Evolutionary conservation across 2,888 invertebrate species (phyloP), one percentile per base, ranked within the genome.

Genomic region (Caenorhabditis doughertyi): DNA sequence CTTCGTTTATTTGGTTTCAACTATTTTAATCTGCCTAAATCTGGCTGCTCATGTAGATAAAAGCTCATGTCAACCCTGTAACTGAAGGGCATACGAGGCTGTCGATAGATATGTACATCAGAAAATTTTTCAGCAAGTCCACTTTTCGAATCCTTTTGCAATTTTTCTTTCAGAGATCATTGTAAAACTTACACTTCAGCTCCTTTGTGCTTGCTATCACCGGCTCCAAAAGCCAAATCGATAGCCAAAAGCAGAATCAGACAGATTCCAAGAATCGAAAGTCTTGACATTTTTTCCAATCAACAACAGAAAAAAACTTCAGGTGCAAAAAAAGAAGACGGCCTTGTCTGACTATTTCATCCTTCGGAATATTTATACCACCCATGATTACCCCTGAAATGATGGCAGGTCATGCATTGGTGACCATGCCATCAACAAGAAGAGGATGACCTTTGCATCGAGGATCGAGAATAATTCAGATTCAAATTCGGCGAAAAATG

Each of bases 401-500:
- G 29, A 56, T 21, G 73, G 44, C 62, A 58, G 18, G 76, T 76
- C 76, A 76, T 68, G 76, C 67, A 47, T 67, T 53, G 76, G 42
- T 76, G 76, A 39, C 25, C 67, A 68, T 60, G 74, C 35, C 53
- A 76, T 65, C 64, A 60, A 72, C 71, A 71, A 53, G 23, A 16
- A 21, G 25, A 39, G 8, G 73, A n/a, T 76, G 76, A 76, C 76
- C 76, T 76, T 56, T 73, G 16, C 18, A 44, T 58, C n/a, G 27
- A 65, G 49, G 64, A 49, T 65, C 64, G 32, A 47, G 49, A 49
- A 21, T 65, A 44, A 27, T 49, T 51, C 21, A n/a, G 55, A 65
- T 65, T 35, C 47, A 47, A 76, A 76, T 76, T 76, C 76, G 65
- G 60, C 76, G 49, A 58, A 53, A 55, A 76, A 70, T 58, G 13